Conservation (phyloP, 2,113 vertebrate genomes). For the Bungarus multicinctus region DNA sequence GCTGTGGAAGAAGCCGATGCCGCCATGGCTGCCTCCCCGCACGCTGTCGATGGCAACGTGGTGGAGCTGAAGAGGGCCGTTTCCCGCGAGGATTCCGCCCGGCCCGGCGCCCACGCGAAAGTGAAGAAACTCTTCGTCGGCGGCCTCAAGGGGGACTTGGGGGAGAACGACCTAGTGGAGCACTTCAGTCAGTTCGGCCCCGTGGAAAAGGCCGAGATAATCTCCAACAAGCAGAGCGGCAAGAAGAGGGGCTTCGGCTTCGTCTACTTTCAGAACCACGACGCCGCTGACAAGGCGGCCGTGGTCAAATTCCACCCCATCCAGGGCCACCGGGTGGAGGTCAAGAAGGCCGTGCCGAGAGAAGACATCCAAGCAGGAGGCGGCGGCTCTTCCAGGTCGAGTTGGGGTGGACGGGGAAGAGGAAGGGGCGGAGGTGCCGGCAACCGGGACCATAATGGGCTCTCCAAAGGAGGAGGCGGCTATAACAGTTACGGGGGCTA, state of each 20-base stretch:
- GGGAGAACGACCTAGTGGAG: constrained; percentile 83
- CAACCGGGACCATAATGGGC: constrained; percentile 79
- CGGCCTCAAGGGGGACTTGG: constrained; percentile 91
- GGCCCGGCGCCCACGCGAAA: constrained; percentile 89
- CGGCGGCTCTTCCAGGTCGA: constrained; percentile 66
- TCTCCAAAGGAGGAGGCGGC: constrained; percentile 77
- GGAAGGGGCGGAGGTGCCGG: constrained; percentile 76
- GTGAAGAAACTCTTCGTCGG: constrained; percentile 98
- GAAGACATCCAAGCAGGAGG: constrained; percentile 83
- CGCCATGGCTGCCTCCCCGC: constrained; percentile 90
- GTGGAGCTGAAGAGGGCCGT: constrained; percentile 94
- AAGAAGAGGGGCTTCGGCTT: constrained; percentile 97
- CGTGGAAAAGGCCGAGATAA: constrained; percentile 94
- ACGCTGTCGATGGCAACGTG: constrained; percentile 88
- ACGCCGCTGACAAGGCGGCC: constrained; percentile 91
- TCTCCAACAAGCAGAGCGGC: constrained; percentile 91
- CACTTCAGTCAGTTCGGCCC: constrained; percentile 91
- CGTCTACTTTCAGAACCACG: constrained; percentile 92
- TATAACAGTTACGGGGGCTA: constrained; percentile 85
- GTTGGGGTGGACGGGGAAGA: constrained; percentile 74
- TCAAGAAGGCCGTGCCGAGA: constrained; percentile 91
- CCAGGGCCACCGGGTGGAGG: constrained; percentile 90
- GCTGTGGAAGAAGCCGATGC: constrained; percentile 89
- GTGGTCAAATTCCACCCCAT: constrained; percentile 92
- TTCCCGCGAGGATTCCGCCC: constrained; percentile 89